Evolutionary conservation across 1,140 invertebrate genomes (phyloP), one percentile per base, ranked within the genome.

Genomic region (Planococcus citri): DNA sequence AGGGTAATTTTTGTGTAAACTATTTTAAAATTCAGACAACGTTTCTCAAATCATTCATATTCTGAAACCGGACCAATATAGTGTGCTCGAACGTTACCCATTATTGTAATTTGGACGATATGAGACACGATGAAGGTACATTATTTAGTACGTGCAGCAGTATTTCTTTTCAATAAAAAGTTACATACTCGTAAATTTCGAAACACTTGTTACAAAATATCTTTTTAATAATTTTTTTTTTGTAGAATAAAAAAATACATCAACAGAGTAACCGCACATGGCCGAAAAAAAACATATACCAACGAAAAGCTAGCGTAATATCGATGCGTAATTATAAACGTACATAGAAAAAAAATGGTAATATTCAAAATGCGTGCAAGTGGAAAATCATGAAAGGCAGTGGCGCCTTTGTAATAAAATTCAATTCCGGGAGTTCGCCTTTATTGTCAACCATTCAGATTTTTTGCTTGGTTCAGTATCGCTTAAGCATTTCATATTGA

Each of bases 371-470:
- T 64, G 21, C 60, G 60, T 25, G 60, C 60, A 20, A 64, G 60
- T 64, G 60, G 60, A 64, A 64, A 64, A 64, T 64, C 60, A 64
- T 64, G 60, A 64, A 64, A 64, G 60, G 60, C 10, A 64, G 60
- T 25, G 25, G 25, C 22, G 21, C 60, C 60, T 64, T 64, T 64
- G 60, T 64, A 64, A 64, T 64, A 64, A 64, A 64, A 64, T 64
- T 64, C 60, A 64, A 64, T 64, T 64, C 60, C 60, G 60, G 22
- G 25, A 64, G 10, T 64, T 64, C 60, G 60, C 60, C 25, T 64
- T 27, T 64, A 64, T 64, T 64, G 25, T 64, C 60, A 64, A 27
- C 22, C 60, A 64, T 64, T 64, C 60, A 27, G 60, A 64, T 64
- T 64, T 64, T 64, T 64, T 64, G 60, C 60, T 64, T 25, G 25